Base-by-base conservation (phyloP, 2,797 vertebrate genomes). In the Myiotriccus ornatus region DNA sequence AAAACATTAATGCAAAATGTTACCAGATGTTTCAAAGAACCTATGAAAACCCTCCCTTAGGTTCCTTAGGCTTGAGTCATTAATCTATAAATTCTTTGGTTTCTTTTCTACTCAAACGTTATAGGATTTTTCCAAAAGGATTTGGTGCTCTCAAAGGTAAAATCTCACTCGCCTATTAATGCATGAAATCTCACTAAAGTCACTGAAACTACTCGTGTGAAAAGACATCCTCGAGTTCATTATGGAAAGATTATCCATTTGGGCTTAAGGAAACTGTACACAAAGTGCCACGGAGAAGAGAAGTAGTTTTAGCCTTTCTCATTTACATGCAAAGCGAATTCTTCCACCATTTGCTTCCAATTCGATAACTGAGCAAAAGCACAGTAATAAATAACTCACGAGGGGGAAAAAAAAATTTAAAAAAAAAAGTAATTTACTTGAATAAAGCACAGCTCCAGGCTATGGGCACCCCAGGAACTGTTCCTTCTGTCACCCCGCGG, bases 21-120 rank as follows among this genome's bases (percentile, higher is more conserved):
- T 97, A 95, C 89, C 92, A 92, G 94, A 97, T 96, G 95, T 94
- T 95, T 86, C 55, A 95, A 92, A 84, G 67, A 85, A 87, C 87
- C 89, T 56, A 87, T 69, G 79, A 94, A 92, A 95, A 91, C 18
- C 43, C 13, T 86, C 94, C 83, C 79, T 84, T 56, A 95, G 80
- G 89, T 91, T 96, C 65, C 63, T 41, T 56, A 89, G 53, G 34
- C 80, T 95, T 76, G 57, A 81, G 70, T 92, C 79, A 84, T 90
- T 92, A 84, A 84, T 88, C 80, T 91, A 90, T 84, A 90, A 91
- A 89, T 91, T 89, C 80, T 93, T 94, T 67, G 63, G 60, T 91
- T 92, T 91, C 90, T 88, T 94, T 92, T 81, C 91, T 86, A 75
- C 67, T 93, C 86, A 69, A 89, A 94, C 37, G 35, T 81, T 79